These are phyloP conservation scores for Eremobia ochroleuca DNA, from an alignment of 2,888 invertebrate species.

Conservation along the genomic window DNA sequence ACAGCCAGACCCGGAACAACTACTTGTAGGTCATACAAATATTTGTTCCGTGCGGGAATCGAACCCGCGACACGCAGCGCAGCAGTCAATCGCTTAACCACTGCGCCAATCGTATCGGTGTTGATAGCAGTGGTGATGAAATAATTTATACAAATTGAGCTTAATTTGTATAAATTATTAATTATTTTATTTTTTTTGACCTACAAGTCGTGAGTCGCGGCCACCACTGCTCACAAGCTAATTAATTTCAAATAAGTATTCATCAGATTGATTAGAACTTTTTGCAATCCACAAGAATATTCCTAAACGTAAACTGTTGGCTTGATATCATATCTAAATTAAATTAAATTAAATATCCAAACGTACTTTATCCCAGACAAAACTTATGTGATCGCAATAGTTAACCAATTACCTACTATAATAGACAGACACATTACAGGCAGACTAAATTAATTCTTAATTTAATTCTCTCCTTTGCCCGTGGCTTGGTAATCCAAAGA, in stretches of 20 bases:
- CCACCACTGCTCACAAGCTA: no score
- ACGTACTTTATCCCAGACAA: neutral
- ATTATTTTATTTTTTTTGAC: no score
- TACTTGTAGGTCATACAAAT: no score
- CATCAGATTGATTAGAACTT: neutral
- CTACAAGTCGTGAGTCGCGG: no score
- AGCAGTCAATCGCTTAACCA: no score
- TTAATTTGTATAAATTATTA: no score
- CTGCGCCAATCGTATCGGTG: no score
- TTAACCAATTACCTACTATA: neutral
- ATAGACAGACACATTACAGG: neutral
- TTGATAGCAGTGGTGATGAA: no score
- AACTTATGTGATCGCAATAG: conserved; percentile 4
- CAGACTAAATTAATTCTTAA: neutral
- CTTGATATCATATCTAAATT: neutral
- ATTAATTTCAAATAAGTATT: neutral
- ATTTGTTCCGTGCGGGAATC: no score
- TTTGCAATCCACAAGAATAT: neutral
- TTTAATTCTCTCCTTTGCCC: neutral
- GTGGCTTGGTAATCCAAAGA: neutral
- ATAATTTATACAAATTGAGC: no score
- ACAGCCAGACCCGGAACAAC: no score
- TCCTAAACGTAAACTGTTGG: neutral
- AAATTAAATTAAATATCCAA: neutral
- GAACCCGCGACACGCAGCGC: no score